These are phyloP conservation scores for Polietes domitor DNA, from an alignment of 2,888 invertebrate species.

Conservation along the genomic window DNA sequence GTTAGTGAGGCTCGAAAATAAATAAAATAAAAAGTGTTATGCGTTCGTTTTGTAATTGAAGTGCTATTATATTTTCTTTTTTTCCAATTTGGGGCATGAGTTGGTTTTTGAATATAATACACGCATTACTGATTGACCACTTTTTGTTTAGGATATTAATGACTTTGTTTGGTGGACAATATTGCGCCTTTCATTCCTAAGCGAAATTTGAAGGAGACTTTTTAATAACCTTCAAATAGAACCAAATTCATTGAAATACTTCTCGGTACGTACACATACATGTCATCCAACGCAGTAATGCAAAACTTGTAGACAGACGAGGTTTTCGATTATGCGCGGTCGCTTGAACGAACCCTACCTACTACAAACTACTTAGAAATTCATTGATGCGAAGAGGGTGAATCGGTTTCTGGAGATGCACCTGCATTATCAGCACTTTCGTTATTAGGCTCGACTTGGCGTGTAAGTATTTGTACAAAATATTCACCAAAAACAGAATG, in stretches of 20 bases:
- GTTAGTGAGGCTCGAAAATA: too few relatives aligned
- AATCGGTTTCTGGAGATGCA: conserved; percentile 25
- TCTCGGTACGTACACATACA: neutral
- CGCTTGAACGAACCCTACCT: neutral
- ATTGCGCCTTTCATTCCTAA: too few relatives aligned
- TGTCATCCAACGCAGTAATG: neutral
- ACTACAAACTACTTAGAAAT: neutral
- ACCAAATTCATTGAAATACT: neutral
- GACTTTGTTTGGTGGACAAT: too few relatives aligned
- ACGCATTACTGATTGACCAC: too few relatives aligned
- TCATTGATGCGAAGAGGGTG: conserved; percentile 29
- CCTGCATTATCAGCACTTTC: conserved; percentile 28
- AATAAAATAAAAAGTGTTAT: too few relatives aligned
- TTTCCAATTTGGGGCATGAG: too few relatives aligned
- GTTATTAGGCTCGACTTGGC: conserved; percentile 39
- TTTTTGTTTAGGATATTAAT: too few relatives aligned
- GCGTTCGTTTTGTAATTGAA: too few relatives aligned
- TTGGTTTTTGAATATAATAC: too few relatives aligned
- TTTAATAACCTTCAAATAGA: too few relatives aligned
- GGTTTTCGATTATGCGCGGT: neutral
- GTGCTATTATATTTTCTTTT: too few relatives aligned
- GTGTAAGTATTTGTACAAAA: conserved; percentile 76
- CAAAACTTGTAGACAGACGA: neutral
- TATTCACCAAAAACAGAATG: conserved; percentile 80
- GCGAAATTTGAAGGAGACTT: too few relatives aligned